Percentiles rank a stretch among this genome's conserved stretches.
Evolutionary conservation across 2,797 vertebrate genomes (phyloP).

Genomic region (Eulemur albifrons): DNA sequence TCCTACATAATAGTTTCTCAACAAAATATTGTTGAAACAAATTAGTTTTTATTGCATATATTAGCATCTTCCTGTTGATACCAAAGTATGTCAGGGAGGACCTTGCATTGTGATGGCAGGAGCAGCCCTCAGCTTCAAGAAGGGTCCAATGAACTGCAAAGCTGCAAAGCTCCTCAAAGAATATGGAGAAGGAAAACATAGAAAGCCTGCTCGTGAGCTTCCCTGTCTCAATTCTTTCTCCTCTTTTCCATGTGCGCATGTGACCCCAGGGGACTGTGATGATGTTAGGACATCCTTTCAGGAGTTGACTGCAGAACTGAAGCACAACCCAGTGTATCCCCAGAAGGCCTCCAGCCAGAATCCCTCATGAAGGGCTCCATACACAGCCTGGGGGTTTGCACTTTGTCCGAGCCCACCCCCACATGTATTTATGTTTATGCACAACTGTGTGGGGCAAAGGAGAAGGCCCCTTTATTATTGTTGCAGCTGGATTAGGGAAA

Average conservation of each 20-base stretch:
- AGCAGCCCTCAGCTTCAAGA: background rate
- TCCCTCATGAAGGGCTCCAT: background rate
- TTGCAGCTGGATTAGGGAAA: background rate
- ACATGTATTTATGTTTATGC: background rate
- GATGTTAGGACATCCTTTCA: background rate
- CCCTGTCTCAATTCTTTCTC: background rate
- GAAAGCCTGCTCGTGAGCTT: background rate
- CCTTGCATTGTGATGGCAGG: background rate
- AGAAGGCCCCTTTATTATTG: background rate
- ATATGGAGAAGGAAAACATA: background rate
- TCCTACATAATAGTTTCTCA: background rate
- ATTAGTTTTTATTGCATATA: background rate
- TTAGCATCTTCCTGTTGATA: background rate
- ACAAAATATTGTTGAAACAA: background rate
- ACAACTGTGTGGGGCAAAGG: background rate
- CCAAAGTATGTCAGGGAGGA: background rate
- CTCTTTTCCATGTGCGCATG: background rate
- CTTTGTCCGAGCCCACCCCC: background rate
- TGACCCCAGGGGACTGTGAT: background rate
- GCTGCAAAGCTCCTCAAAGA: background rate
- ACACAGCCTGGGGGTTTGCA: background rate
- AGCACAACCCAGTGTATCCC: background rate
- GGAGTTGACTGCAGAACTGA: background rate
- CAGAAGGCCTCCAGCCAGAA: too few species aligned
- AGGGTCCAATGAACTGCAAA: background rate